Percentiles rank a stretch among this genome's conserved stretches.
phyloP scores from a whole-genome alignment of 2,797 vertebrate genomes.

The Carduelis carduelis region DNA sequence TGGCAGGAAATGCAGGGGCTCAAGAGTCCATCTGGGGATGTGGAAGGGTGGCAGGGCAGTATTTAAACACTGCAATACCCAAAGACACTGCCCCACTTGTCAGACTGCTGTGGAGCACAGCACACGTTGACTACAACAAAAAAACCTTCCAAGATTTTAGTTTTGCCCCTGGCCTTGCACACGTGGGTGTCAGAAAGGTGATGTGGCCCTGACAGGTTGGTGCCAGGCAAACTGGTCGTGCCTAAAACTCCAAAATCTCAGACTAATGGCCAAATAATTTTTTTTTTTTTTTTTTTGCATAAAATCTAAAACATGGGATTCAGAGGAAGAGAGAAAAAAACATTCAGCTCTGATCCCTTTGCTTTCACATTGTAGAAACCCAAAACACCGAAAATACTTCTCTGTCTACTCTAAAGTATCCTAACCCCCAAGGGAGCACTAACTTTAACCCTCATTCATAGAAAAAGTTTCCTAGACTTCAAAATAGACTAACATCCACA shows the following conservation, averaged over 20 bases:
- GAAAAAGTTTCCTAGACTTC: too few species aligned
- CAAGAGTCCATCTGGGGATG: background rate
- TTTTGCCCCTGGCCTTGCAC: background rate
- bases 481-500: too few species aligned
- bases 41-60: background rate
- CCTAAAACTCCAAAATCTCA: background rate
- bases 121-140: background rate
- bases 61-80: background rate
- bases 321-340: background rate
- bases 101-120: background rate
- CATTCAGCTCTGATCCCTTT: background rate
- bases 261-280: background rate
- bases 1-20: background rate
- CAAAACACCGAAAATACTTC: too few species aligned
- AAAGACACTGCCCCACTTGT: background rate
- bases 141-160: background rate
- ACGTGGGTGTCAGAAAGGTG: background rate
- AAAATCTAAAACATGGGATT: background rate
- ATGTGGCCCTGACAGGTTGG: accelerated
- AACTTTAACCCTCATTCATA: too few species aligned
- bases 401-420: too few species aligned
- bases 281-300: background rate
- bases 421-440: too few species aligned
- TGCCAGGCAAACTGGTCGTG: background rate
- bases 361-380: background rate